Base-by-base conservation (phyloP, 2,888 invertebrate genomes). In the Rhagium mordax region DNA sequence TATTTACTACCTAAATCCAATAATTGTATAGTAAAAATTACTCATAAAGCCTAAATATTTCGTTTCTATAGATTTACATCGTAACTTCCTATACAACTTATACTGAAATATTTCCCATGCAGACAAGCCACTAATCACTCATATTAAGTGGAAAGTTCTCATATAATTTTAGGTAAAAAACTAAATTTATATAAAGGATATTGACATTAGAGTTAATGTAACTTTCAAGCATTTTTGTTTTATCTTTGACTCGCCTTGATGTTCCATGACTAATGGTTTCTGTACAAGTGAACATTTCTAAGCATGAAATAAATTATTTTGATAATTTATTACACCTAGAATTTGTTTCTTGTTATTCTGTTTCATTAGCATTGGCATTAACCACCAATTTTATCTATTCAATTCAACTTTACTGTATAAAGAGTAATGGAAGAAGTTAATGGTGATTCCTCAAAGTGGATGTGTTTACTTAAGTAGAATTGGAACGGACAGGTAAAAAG, bases 401-500 rank as follows among this genome's bases (percentile, higher is more conserved):
- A 64, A 49, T 27, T 64, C 13, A 15, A 24, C 51, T 64, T 24
- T 24, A 27, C 33, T 33, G 41, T 41, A n/a, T 41, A 41, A 64
- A 27, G 24, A 10, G 49, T 64, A 64, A 64, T 64, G 64, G 51
- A 49, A 64, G 10, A 15, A 24, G 49, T 51, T 64, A 62, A 62
- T 62, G 51, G 64, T 51, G 27, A 64, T 64, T 49, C 64, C 16
- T 64, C 64, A 64, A 64, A 49, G 27, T 13, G 27, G 48, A 24
- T 7, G 62, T 48, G 48, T 62, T 62, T 62, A 24, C 62, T 21
- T 21, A 24, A 48, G 62, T 48, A 62, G 62, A 48, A 49, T 15
- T 29, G 33, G 6, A 62, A 47, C 2, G 15, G 49, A 64, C 64
- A 64, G 64, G 64, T 64, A 64, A 27, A 62, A 62, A 64, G 64